Evolutionary conservation across 2,888 invertebrate genomes (phyloP), one percentile per base, ranked within the genome.

Genomic region (Shargacucullia verbasci): DNA sequence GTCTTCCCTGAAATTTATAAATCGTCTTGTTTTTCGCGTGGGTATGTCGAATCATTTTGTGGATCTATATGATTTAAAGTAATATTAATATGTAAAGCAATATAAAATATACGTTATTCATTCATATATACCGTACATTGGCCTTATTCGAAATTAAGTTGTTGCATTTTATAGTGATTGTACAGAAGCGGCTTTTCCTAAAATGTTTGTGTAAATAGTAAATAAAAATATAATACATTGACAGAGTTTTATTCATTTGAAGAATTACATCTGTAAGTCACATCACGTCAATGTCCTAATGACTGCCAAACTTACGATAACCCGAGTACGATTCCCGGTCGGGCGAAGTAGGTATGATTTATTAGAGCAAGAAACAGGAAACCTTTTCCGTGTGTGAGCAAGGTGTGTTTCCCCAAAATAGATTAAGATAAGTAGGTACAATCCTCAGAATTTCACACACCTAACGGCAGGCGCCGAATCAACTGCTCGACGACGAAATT

Each of bases 161-260:
- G 79, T 83, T 81, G 78, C 78, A 79, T 76, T 73, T 65, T 67
- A 58, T 79, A 83, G 65, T 65, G 76, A 76, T 75, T 83, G 81
- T 87, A 88, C 83, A 86, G 78, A 85, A 79, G 78, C 78, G 70
- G 85, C 86, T 89, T 87, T 78, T 82, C 79, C 73, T 85, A 84
- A 84, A 84, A 86, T 79, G 76, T 84, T 84, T 84, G 80, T 88
- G 86, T 89, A 88, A 82, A 88, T 87, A 88, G 74, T 79, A 83
- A 86, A 85, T 86, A 86, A 86, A 70, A 69, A 77, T 73, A 76
- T 78, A 77, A 78, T 74, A 70, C 59, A 44, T 20, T 6, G 25
- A 9, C 9, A 29, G 20, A 9, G 38, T 59, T 35, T 46, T 59
- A 52, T 76, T 69, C 67, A 58, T 67, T 76, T 69, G 10, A 14